Evolutionary conservation across 2,113 vertebrate species (phyloP).

Genomic region (Rattus rattus): DNA sequence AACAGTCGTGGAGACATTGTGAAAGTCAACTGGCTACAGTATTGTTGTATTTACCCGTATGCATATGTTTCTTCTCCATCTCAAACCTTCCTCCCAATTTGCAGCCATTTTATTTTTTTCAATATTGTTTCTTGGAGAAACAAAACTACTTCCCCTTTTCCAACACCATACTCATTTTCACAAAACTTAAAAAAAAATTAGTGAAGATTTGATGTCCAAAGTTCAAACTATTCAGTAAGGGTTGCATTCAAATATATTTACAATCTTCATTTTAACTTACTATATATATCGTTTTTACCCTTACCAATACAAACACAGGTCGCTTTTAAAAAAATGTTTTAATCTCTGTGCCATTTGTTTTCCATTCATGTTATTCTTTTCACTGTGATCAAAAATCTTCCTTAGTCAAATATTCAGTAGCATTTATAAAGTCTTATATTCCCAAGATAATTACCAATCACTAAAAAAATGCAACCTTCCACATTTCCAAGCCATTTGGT

Average conservation of each 20-base stretch:
- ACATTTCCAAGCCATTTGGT: not conserved
- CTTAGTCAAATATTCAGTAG: not conserved
- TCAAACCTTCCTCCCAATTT: not conserved
- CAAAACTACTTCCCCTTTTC: not conserved
- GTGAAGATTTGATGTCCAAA: not conserved
- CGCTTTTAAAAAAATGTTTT: not conserved
- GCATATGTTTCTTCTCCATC: not conserved
- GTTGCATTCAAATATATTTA: constrained; percentile 8
- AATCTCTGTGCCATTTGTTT: not conserved
- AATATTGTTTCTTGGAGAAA: not conserved
- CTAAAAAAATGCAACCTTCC: not conserved
- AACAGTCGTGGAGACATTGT: not conserved
- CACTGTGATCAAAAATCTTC: not conserved
- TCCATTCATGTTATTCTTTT: not conserved
- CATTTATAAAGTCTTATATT: not conserved
- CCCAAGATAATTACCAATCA: not conserved
- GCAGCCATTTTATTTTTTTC: not conserved
- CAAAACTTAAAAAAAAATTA: not conserved
- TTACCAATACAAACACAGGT: not conserved
- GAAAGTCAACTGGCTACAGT: not conserved
- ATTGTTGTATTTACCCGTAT: not conserved
- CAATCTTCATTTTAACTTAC: not conserved
- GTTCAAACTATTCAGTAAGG: not conserved
- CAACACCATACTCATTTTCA: not conserved
- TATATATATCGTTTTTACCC: not conserved